Conservation (phyloP, 2,888 invertebrate species). For the Acronicta alni region DNA sequence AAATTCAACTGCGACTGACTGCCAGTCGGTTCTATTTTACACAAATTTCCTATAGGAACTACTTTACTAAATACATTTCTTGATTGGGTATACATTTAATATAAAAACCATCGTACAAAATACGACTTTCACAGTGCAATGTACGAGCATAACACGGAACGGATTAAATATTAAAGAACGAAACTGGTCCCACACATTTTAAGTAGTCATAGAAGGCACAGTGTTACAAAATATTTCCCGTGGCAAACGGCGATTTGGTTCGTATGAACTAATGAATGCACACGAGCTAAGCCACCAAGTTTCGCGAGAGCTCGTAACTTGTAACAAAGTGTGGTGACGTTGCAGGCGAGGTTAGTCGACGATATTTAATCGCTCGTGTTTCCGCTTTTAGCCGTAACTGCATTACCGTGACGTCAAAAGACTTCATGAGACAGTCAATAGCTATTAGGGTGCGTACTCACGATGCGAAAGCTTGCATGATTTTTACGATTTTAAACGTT, state of each 20-base stretch:
- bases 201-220: constrained; percentile 23
- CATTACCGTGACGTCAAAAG: constrained; percentile 53
- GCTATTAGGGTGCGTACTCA: background rate
- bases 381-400: constrained; percentile 52
- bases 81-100: background rate
- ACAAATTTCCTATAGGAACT: too few relatives aligned
- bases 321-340: constrained; percentile 30
- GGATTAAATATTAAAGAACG: constrained; percentile 36
- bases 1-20: too few relatives aligned
- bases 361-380: constrained; percentile 45
- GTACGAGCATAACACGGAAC: constrained; percentile 5
- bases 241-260: constrained; percentile 14
- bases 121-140: constrained; percentile 3
- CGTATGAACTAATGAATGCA: constrained; percentile 26
- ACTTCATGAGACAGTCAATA: constrained; percentile 41
- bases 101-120: constrained; percentile 3
- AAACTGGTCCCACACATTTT: constrained; percentile 27
- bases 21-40: too few relatives aligned
- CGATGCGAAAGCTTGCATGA: too few relatives aligned
- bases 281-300: constrained; percentile 18
- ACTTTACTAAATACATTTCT: background rate
- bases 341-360: constrained; percentile 5
- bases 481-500: too few relatives aligned
- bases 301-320: constrained; percentile 44
- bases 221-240: constrained; percentile 27